Evolutionary conservation across 92 coral and sea anemone genomes (phyloP).

Genomic region (Chrysogorgia sp.): DNA sequence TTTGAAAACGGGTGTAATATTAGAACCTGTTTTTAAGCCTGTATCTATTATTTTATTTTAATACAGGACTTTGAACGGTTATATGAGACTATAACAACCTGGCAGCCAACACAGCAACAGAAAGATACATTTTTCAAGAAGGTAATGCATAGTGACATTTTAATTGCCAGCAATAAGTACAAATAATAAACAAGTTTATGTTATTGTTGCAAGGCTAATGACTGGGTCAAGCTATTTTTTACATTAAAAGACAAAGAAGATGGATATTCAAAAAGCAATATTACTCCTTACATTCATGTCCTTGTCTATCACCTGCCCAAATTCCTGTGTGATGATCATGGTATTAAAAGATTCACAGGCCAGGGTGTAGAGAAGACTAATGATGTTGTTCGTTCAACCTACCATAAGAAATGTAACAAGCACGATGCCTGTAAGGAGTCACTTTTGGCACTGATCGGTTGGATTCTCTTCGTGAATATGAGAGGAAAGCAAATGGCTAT

Average conservation of each 20-base stretch:
- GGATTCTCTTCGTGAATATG: slow-evolving; percentile 11
- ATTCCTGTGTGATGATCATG: slow-evolving; percentile 8
- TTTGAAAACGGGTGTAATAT: too few species aligned
- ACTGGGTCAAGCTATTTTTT: slow-evolving; percentile 31
- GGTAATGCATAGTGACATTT: slow-evolving; percentile 3
- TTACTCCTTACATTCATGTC: slow-evolving; percentile 27
- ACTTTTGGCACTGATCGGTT: slow-evolving; percentile 23
- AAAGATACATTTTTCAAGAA: slow-evolving; percentile 29
- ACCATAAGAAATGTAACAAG: slow-evolving; percentile 1
- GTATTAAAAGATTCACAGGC: slow-evolving; percentile 25
- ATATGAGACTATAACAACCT: slow-evolving; percentile 18
- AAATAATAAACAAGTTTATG: too few species aligned
- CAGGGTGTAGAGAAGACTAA: slow-evolving; percentile 32
- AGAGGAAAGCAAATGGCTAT: not conserved
- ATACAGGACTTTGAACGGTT: slow-evolving; percentile 20
- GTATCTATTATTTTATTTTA: not conserved
- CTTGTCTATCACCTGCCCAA: slow-evolving; percentile 32
- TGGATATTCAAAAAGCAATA: slow-evolving; percentile 26
- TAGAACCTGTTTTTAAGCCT: too few species aligned
- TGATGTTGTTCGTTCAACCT: not conserved
- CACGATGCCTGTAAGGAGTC: slow-evolving; percentile 6
- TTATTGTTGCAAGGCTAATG: slow-evolving; percentile 25
- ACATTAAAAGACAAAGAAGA: slow-evolving; percentile 31
- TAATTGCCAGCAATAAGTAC: too few species aligned
- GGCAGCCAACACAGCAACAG: slow-evolving; percentile 6